A percentile compares a stretch with the other conserved stretches of the same genome.
Evolutionary conservation across 2,113 vertebrate genomes (phyloP).

Genomic region (Sylvilagus bachmani): DNA sequence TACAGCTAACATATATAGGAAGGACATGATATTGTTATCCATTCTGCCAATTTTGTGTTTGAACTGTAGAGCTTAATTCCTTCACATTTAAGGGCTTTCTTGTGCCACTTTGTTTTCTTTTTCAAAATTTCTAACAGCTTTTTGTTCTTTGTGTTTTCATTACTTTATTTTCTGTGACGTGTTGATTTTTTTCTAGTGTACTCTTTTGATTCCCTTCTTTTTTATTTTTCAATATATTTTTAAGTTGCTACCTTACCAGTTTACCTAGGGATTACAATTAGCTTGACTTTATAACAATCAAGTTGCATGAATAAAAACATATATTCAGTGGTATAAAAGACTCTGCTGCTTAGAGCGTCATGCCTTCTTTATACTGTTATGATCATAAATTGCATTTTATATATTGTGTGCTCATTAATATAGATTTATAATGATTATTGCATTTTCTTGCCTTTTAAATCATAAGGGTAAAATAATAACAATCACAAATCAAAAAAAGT

Average conservation of each 20-base stretch:
- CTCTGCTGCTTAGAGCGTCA: not conserved
- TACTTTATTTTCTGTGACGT: not conserved
- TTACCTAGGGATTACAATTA: not conserved
- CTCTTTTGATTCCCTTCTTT: not conserved
- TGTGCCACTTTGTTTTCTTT: not conserved
- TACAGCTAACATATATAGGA: not conserved
- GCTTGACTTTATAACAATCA: conserved; percentile 21
- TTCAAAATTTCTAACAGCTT: not conserved
- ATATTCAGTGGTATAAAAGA: not conserved
- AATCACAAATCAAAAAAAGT: not conserved
- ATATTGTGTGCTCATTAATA: not conserved
- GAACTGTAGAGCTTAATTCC: not conserved
- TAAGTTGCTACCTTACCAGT: not conserved
- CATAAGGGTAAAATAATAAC: not conserved
- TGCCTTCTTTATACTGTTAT: not conserved
- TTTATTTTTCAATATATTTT: not conserved
- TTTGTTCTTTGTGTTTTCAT: not conserved
- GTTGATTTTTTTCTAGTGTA: not conserved
- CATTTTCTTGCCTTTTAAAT: not conserved
- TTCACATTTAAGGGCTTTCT: not conserved
- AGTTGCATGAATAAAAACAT: not conserved
- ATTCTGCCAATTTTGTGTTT: not conserved
- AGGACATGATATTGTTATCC: not conserved
- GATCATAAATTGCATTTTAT: not conserved
- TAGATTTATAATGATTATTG: not conserved